These are phyloP conservation scores for Prunella fulvescens DNA, from an alignment of 2,113 vertebrate genomes.

Conservation along the genomic window DNA sequence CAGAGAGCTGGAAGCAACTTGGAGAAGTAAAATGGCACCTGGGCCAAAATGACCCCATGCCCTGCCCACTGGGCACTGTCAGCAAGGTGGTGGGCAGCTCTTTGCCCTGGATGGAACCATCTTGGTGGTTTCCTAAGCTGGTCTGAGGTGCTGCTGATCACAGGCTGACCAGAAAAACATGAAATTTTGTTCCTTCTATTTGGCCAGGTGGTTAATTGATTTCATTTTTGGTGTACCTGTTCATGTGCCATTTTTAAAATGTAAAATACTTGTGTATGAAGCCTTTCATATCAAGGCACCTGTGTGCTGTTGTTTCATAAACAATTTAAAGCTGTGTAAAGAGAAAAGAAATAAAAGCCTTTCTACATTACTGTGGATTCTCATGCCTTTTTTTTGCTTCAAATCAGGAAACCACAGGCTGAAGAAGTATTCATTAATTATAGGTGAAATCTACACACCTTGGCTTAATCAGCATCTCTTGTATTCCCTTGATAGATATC, in stretches of 20 bases:
- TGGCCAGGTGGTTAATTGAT: neutral
- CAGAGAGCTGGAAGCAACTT: rapidly evolving
- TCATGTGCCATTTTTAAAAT: neutral
- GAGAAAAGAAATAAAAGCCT: neutral
- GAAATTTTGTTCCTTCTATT: neutral
- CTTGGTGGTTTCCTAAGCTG: neutral
- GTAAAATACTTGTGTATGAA: neutral
- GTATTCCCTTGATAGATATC: neutral
- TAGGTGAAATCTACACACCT: neutral
- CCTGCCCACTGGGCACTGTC: neutral
- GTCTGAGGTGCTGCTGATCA: neutral
- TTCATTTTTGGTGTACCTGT: neutral
- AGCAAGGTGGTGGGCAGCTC: neutral
- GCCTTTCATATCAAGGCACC: neutral
- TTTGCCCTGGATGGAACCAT: neutral
- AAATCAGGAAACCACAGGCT: neutral
- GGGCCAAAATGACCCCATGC: too few relatives aligned
- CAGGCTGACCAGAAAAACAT: neutral
- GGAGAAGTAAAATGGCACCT: neutral
- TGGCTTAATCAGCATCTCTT: neutral
- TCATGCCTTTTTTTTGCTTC: neutral
- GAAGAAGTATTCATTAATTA: neutral
- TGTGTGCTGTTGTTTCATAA: neutral
- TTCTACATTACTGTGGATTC: neutral
- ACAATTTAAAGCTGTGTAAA: neutral